phyloP scores from a whole-genome alignment of 2,888 invertebrate genomes.

The Lissocephala sabroskyi region DNA sequence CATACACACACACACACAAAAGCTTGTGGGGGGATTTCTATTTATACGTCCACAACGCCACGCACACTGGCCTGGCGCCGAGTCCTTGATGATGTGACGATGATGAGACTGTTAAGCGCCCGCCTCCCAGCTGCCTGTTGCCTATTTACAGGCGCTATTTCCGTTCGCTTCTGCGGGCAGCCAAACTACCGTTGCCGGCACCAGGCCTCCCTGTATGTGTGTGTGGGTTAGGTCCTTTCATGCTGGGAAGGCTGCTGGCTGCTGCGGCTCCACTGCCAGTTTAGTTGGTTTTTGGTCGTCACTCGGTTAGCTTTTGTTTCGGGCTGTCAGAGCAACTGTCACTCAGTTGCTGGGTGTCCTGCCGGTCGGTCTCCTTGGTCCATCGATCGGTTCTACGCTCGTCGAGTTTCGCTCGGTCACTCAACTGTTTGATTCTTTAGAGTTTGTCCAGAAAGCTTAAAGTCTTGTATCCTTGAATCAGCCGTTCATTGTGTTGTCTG shows the following conservation, averaged over 20 bases:
- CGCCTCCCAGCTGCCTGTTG: slow-evolving; percentile 27
- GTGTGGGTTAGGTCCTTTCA: no score
- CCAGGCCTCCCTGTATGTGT: no score
- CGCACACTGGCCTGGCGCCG: background rate
- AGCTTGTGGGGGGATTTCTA: slow-evolving; percentile 10
- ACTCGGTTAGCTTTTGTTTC: slow-evolving; percentile 24
- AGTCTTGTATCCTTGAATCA: no score
- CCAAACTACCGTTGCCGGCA: background rate
- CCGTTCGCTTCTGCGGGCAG: slow-evolving; percentile 54
- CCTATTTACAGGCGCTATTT: slow-evolving; percentile 62
- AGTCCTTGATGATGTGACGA: no score
- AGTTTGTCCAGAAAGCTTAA: background rate
- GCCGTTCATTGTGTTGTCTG: background rate
- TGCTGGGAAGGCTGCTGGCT: slow-evolving; percentile 15
- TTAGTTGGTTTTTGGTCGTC: slow-evolving; percentile 48
- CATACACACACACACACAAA: slow-evolving; percentile 11
- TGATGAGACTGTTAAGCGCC: no score
- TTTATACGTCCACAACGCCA: slow-evolving; percentile 3
- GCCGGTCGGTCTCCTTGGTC: no score
- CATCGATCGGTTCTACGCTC: background rate
- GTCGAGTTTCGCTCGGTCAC: background rate
- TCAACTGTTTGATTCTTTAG: background rate
- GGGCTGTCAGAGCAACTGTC: slow-evolving; percentile 17
- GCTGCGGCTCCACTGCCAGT: slow-evolving; percentile 40
- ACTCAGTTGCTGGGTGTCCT: no score